A percentile compares a stretch with the other conserved stretches of the same genome.
phyloP scores from a whole-genome alignment of 2,888 invertebrate species.

The Chloromyia formosa region DNA sequence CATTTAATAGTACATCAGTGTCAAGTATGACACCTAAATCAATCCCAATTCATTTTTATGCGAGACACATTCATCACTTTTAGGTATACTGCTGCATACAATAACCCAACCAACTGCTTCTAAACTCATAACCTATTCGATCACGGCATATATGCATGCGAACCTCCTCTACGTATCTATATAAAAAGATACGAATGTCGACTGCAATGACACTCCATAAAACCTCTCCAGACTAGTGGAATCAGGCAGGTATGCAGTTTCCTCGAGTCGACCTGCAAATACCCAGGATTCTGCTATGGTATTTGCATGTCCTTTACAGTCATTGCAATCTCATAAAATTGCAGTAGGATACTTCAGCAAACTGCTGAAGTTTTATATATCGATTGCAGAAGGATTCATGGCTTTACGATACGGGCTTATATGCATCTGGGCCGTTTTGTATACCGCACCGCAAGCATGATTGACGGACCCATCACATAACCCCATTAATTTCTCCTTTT shows the following conservation, averaged over 20 bases:
- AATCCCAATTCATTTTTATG: slow-evolving; percentile 34
- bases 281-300: slow-evolving; percentile 11
- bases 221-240: slow-evolving; percentile 5
- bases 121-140: not conserved
- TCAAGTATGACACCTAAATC: slow-evolving; percentile 34
- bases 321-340: slow-evolving; percentile 36
- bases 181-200: not conserved
- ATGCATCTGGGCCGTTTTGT: slow-evolving; percentile 10
- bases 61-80: slow-evolving; percentile 33
- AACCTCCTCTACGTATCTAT: not conserved
- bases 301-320: slow-evolving; percentile 40
- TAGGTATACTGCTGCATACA: slow-evolving; percentile 25
- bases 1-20: slow-evolving; percentile 37
- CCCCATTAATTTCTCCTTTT: slow-evolving; percentile 42
- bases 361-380: slow-evolving; percentile 33
- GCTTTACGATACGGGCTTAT: not conserved
- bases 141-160: slow-evolving; percentile 11
- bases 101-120: slow-evolving; percentile 25
- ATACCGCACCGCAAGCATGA: slow-evolving; percentile 22
- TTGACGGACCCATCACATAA: slow-evolving; percentile 41
- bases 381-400: slow-evolving; percentile 22
- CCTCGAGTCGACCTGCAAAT: slow-evolving; percentile 4
- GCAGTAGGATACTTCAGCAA: slow-evolving; percentile 26
- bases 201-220: slow-evolving; percentile 3
- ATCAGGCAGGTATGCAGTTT: slow-evolving; percentile 8